Conservation (phyloP, 2,888 invertebrate species). For the Tromatobia lineatoria region DNA sequence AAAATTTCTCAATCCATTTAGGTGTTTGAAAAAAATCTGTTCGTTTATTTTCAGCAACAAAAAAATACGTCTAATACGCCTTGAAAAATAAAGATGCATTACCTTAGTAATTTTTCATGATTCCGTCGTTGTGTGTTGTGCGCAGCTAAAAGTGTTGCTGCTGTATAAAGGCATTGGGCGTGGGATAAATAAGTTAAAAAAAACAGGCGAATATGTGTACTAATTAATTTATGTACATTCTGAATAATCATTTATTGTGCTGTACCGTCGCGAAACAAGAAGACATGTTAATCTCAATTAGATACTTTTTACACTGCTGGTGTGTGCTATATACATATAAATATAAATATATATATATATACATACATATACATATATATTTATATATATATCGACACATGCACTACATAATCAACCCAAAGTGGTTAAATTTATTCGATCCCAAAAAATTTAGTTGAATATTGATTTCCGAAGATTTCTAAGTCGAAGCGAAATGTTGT, state of each 20-base stretch:
- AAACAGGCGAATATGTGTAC: slow-evolving; percentile 14
- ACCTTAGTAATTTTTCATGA: not conserved
- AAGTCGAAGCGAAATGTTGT: not conserved
- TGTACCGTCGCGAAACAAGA: slow-evolving; percentile 45
- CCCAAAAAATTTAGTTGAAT: not conserved
- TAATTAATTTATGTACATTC: slow-evolving; percentile 54
- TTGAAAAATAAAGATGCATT: not conserved
- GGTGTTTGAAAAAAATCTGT: not conserved
- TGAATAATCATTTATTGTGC: slow-evolving; percentile 60
- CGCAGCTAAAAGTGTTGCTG: slow-evolving; percentile 1
- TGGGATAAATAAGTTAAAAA: slow-evolving; percentile 15
- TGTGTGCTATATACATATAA: slow-evolving; percentile 35
- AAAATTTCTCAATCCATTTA: not conserved
- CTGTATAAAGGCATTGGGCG: not conserved
- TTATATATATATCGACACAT: slow-evolving; percentile 19
- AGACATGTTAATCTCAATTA: slow-evolving; percentile 32
- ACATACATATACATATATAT: slow-evolving; percentile 10
- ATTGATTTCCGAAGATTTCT: not conserved
- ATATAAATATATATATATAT: slow-evolving; percentile 4
- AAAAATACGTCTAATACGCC: not conserved
- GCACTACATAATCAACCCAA: not conserved
- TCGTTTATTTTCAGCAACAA: not conserved
- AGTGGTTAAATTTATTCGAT: slow-evolving; percentile 1
- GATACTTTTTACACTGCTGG: slow-evolving; percentile 24
- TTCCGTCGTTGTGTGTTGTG: not conserved